These are phyloP conservation scores for Toxotes chatareus DNA, from an alignment of 2,113 vertebrate genomes.

Conservation along the genomic window DNA sequence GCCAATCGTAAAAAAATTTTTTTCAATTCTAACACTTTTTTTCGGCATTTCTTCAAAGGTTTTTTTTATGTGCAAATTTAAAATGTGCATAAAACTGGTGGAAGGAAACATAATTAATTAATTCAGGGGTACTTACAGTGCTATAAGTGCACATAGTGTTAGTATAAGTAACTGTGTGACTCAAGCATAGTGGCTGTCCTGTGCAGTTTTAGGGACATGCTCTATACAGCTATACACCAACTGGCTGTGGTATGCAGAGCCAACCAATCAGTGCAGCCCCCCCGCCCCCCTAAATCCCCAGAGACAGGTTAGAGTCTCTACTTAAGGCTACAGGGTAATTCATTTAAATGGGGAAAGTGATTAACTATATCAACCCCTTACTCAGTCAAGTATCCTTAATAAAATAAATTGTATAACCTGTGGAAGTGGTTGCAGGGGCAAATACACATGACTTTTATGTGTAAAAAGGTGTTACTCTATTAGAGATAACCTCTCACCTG, in stretches of 20 bases:
- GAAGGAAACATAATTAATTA: background rate
- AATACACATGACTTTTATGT: background rate
- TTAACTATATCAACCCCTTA: background rate
- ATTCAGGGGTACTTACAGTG: background rate
- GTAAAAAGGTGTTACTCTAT: background rate
- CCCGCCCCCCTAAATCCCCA: background rate
- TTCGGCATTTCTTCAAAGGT: background rate
- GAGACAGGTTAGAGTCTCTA: background rate
- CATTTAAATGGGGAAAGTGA: background rate
- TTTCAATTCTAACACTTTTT: background rate
- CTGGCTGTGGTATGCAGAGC: slow-evolving; percentile 1
- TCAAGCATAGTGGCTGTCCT: background rate
- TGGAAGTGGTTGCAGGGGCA: background rate
- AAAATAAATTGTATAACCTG: background rate
- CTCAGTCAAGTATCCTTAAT: background rate
- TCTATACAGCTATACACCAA: background rate
- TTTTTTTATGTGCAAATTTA: background rate
- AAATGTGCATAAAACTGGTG: background rate
- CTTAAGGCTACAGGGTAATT: background rate
- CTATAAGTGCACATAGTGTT: background rate
- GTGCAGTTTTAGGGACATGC: background rate
- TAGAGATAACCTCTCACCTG: slow-evolving; percentile 86
- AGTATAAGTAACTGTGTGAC: background rate
- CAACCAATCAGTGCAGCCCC: background rate
- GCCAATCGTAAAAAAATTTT: background rate